Conservation (phyloP, 2,797 vertebrate genomes). For the Sternarchorhynchus goeldii region DNA sequence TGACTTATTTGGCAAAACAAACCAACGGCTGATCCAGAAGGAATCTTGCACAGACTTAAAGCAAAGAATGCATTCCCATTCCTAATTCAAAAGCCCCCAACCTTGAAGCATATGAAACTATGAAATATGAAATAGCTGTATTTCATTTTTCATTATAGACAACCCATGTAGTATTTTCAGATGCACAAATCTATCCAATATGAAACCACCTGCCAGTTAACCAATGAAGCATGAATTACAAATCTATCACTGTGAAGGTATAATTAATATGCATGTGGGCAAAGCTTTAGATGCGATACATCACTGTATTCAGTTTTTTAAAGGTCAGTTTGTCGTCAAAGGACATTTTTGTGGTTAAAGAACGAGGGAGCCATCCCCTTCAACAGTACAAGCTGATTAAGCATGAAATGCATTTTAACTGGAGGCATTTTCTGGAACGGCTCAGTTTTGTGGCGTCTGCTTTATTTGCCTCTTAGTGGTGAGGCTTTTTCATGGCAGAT, state of each 20-base stretch:
- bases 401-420: slow-evolving; percentile 45
- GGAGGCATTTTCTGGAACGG: slow-evolving; percentile 39
- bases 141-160: too few relatives aligned
- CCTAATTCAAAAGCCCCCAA: background rate
- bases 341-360: slow-evolving; percentile 45
- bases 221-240: background rate
- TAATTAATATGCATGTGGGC: slow-evolving; percentile 19
- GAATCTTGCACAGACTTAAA: slow-evolving; percentile 29
- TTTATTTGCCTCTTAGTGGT: slow-evolving; percentile 46
- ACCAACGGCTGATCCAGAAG: slow-evolving; percentile 22
- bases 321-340: slow-evolving; percentile 41
- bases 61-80: slow-evolving; percentile 15
- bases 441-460: slow-evolving; percentile 27
- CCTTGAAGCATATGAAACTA: background rate
- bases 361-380: slow-evolving; percentile 35
- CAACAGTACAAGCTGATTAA: slow-evolving; percentile 43
- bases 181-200: background rate
- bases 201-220: background rate
- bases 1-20: slow-evolving; percentile 32
- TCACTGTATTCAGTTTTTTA: slow-evolving; percentile 29
- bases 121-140: too few relatives aligned
- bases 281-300: slow-evolving; percentile 22
- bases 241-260: background rate
- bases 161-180: background rate
- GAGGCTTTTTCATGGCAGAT: slow-evolving; percentile 41